phyloP scores from a whole-genome alignment of 2,113 vertebrate species.

The Vulpes ferrilata region DNA sequence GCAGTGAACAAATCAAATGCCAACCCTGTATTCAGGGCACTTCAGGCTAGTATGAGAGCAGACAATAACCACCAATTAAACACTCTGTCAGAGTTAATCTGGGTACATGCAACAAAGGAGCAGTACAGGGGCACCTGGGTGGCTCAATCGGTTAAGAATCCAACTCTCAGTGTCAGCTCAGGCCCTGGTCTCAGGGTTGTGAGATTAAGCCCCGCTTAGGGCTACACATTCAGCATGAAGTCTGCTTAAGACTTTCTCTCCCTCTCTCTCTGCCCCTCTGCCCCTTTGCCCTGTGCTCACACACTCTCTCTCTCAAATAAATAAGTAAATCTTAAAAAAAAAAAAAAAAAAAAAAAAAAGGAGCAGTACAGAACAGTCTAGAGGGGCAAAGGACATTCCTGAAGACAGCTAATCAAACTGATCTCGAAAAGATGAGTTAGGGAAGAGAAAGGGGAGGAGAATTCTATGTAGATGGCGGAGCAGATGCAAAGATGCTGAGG shows the following conservation, averaged over 20 bases:
- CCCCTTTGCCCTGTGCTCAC: neutral
- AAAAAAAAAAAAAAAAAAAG: neutral
- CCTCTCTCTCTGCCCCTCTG: neutral
- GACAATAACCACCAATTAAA: neutral
- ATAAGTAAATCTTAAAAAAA: neutral
- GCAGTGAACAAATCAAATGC: neutral
- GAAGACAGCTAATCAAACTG: neutral
- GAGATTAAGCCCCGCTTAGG: neutral
- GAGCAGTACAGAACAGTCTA: neutral
- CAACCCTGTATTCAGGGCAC: neutral
- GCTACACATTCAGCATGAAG: neutral
- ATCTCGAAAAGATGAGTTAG: neutral
- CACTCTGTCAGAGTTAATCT: neutral
- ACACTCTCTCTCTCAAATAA: neutral
- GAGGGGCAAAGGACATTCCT: neutral
- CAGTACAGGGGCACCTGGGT: neutral
- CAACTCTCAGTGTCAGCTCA: neutral
- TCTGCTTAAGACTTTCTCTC: neutral
- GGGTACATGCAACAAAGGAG: neutral
- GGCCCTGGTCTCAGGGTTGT: neutral
- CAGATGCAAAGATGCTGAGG: neutral
- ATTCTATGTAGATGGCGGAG: neutral
- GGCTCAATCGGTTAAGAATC: neutral
- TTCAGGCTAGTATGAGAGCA: neutral
- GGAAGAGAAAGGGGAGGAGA: neutral